phyloP scores from a whole-genome alignment of 2,113 vertebrate genomes.

The Epinephelus moara region DNA sequence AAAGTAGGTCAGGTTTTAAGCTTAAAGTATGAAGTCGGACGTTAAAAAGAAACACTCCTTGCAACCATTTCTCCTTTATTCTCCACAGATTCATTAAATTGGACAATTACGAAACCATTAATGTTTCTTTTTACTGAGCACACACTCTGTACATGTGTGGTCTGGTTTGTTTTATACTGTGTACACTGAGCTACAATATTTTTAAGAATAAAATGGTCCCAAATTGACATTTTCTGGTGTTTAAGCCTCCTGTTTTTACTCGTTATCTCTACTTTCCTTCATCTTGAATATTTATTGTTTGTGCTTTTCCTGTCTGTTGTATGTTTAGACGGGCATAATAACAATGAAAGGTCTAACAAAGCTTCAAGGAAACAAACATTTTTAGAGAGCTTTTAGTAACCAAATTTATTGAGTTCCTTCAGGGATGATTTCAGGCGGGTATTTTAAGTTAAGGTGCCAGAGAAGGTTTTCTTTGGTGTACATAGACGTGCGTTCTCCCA shows the following conservation, averaged over 20 bases:
- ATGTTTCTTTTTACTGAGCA: conserved; percentile 14
- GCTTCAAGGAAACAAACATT: conserved; percentile 40
- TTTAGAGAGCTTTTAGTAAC: conserved; percentile 44
- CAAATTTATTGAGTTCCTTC: conserved; percentile 35
- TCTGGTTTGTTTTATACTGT: conserved; percentile 15
- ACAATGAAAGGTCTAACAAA: conserved; percentile 27
- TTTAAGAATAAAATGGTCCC: not conserved
- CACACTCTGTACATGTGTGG: conserved; percentile 20
- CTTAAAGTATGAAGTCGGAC: conserved; percentile 54
- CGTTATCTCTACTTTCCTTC: conserved; percentile 21
- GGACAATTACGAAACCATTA: conserved; percentile 45
- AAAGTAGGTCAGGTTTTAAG: conserved; percentile 67
- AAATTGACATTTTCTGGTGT: conserved; percentile 26
- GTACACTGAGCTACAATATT: not conserved
- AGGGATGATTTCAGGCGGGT: conserved; percentile 17
- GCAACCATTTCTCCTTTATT: conserved; percentile 32
- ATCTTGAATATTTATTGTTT: conserved; percentile 26
- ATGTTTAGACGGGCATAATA: conserved; percentile 25
- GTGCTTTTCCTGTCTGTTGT: conserved; percentile 24
- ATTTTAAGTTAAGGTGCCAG: conserved; percentile 14
- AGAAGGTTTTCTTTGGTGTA: conserved; percentile 33
- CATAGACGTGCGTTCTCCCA: conserved; percentile 29
- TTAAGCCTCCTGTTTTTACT: conserved; percentile 28
- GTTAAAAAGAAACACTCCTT: conserved; percentile 43
- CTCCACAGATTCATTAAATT: conserved; percentile 53